phyloP scores from a whole-genome alignment of 2,797 vertebrate species.

The Knipowitschia caucasica region DNA sequence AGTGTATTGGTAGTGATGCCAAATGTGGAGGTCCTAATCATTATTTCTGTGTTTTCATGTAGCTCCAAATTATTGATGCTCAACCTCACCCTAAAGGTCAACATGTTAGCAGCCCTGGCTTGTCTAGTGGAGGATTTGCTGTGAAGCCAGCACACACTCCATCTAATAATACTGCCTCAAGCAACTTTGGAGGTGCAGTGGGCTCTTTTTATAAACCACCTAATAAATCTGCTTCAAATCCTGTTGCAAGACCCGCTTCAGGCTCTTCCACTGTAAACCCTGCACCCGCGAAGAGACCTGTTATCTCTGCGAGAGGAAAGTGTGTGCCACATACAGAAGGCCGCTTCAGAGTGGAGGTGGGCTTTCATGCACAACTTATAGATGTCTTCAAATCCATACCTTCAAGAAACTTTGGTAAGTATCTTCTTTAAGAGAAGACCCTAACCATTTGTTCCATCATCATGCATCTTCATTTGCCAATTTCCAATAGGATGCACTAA shows the following conservation, averaged over 20 bases:
- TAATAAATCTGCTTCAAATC: conserved; percentile 35
- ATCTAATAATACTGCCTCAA: conserved; percentile 12
- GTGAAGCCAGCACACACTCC: conserved; percentile 34
- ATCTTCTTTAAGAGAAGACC: background rate
- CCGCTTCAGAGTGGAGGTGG: conserved; percentile 87
- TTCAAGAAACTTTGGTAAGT: conserved; percentile 88
- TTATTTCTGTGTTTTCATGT: conserved; percentile 6
- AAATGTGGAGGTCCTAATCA: background rate
- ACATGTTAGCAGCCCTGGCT: conserved; percentile 21
- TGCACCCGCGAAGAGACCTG: conserved; percentile 62
- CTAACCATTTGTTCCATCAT: too few relatives aligned
- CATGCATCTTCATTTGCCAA: too few relatives aligned
- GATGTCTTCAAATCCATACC: conserved; percentile 85
- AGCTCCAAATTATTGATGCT: conserved; percentile 52
- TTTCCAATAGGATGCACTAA: too few relatives aligned
- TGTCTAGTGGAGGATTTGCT: conserved; percentile 4
- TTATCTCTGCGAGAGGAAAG: conserved; percentile 70
- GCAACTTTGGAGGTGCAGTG: conserved; percentile 20
- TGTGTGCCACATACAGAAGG: conserved; percentile 77
- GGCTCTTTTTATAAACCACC: conserved; percentile 59
- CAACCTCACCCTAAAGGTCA: conserved; percentile 32
- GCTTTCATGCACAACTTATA: conserved; percentile 85
- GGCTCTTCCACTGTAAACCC: conserved; percentile 17
- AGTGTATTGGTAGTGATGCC: background rate
- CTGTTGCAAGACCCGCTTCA: conserved; percentile 29